phyloP scores from a whole-genome alignment of 2,797 vertebrate species.

The Centroberyx gerrardi region DNA sequence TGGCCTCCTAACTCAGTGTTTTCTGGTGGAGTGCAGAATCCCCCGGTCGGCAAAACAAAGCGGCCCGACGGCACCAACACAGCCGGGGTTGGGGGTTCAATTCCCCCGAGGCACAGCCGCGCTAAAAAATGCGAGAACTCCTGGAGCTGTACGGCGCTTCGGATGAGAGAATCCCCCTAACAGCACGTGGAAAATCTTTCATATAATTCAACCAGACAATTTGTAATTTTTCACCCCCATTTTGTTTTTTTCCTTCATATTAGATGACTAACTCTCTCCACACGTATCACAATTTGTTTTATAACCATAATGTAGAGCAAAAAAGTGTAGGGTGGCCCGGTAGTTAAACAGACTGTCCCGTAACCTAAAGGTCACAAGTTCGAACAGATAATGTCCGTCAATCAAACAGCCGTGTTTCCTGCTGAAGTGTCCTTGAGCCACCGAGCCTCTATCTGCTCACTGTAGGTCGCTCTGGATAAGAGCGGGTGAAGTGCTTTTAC shows the following conservation, averaged over 20 bases:
- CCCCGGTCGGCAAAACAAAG: too few relatives aligned
- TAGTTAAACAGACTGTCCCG: background rate
- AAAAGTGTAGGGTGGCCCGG: background rate
- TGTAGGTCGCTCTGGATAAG: constrained; percentile 58
- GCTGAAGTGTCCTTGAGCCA: constrained; percentile 49
- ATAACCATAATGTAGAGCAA: background rate
- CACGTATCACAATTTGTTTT: background rate
- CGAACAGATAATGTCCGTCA: constrained; percentile 36
- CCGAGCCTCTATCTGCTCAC: constrained; percentile 39
- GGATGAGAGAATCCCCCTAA: too few relatives aligned
- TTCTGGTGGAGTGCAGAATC: background rate
- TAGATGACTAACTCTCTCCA: background rate
- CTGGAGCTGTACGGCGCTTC: too few relatives aligned
- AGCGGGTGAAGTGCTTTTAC: constrained; percentile 62
- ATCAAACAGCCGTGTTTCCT: background rate
- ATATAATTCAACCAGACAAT: background rate
- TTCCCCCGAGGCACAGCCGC: background rate
- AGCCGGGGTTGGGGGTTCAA: background rate
- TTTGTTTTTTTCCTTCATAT: background rate
- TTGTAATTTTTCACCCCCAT: background rate
- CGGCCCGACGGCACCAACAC: background rate
- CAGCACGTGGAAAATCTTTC: background rate
- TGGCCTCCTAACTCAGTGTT: background rate
- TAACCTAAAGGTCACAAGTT: constrained; percentile 43
- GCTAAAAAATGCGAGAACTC: too few relatives aligned